These are phyloP conservation scores for Sericinus montela DNA, from an alignment of 2,888 invertebrate genomes.

Conservation along the genomic window DNA sequence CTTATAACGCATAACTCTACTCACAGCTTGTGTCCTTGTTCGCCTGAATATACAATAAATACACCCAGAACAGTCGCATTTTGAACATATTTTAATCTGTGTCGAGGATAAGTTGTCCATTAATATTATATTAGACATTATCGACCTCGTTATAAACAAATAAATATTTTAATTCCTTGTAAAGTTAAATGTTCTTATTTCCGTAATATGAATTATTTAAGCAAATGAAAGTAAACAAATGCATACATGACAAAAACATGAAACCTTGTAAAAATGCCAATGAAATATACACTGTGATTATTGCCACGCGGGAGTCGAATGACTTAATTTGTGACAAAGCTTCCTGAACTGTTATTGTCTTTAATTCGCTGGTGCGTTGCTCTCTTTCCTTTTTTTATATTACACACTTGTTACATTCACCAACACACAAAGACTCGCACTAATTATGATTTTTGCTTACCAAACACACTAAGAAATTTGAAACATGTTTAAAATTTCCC, in stretches of 20 bases:
- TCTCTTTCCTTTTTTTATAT: conserved; percentile 2
- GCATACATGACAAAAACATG: neutral
- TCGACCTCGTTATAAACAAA: conserved; percentile 7
- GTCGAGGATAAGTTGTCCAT: conserved; percentile 6
- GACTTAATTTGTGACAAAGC: conserved; percentile 10
- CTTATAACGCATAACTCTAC: neutral
- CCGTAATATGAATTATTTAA: neutral
- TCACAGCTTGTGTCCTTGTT: conserved; percentile 5
- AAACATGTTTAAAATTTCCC: too few relatives aligned
- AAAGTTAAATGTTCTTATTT: conserved; percentile 5
- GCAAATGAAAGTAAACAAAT: neutral
- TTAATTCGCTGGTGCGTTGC: conserved; percentile 14
- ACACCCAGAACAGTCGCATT: conserved; percentile 4
- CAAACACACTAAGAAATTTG: too few relatives aligned
- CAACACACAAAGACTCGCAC: too few relatives aligned
- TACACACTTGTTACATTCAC: too few relatives aligned
- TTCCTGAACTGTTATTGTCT: conserved; percentile 16
- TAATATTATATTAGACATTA: conserved; percentile 1
- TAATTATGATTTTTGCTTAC: too few relatives aligned
- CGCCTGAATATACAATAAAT: conserved; percentile 9
- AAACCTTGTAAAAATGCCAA: conserved; percentile 3
- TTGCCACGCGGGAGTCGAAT: conserved; percentile 2
- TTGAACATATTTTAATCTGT: conserved; percentile 6
- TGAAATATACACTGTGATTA: neutral
- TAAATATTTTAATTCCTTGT: conserved; percentile 13